Conservation (phyloP, 2,888 invertebrate genomes). For the Rambutsinella grinnellia region DNA sequence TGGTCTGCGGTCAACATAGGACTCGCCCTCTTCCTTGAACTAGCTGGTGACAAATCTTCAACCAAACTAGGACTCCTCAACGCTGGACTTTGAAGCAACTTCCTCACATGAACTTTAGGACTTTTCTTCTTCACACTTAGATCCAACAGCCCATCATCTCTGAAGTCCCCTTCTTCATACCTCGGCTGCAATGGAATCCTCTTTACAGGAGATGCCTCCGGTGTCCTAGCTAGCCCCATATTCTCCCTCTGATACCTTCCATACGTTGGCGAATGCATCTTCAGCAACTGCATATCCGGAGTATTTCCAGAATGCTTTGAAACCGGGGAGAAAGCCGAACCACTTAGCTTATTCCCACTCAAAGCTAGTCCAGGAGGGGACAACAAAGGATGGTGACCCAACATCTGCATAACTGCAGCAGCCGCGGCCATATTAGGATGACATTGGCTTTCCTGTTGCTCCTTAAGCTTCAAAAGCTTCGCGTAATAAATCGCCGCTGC, state of each 20-base stretch:
- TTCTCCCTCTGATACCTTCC: constrained; percentile 36
- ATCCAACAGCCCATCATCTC: constrained; percentile 45
- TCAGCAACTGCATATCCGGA: constrained; percentile 49
- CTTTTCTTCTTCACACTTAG: constrained; percentile 77
- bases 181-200: constrained; percentile 15
- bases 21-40: constrained; percentile 48
- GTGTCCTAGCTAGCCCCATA: constrained; percentile 21
- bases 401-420: constrained; percentile 25
- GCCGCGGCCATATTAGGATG: constrained; percentile 24
- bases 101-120: too few relatives aligned
- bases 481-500: constrained; percentile 65
- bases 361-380: constrained; percentile 51
- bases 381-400: constrained; percentile 22
- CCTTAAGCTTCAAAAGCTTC: constrained; percentile 60
- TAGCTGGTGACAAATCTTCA: constrained; percentile 74
- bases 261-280: constrained; percentile 59
- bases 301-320: constrained; percentile 34
- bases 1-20: constrained; percentile 39
- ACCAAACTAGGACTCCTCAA: constrained; percentile 25
- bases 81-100: constrained; percentile 44
- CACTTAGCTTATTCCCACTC: constrained; percentile 38
- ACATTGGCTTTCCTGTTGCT: constrained; percentile 36
- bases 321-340: constrained; percentile 65
- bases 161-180: constrained; percentile 35
- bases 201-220: constrained; percentile 14